phyloP scores from a whole-genome alignment of 2,888 invertebrate species.

The Proisotoma minuta region DNA sequence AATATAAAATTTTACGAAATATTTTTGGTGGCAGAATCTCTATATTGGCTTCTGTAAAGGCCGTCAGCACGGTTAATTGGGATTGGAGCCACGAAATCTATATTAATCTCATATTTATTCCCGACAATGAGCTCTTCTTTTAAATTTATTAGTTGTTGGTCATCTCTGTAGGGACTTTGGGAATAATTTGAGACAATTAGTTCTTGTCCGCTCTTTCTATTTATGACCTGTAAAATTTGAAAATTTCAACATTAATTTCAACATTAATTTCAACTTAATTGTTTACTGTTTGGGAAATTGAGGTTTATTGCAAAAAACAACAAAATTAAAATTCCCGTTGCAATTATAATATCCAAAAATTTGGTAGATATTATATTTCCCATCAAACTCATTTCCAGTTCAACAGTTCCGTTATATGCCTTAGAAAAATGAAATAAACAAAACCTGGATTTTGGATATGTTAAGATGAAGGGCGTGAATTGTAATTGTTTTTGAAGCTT shows the following conservation, averaged over 20 bases:
- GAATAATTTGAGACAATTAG: constrained; percentile 25
- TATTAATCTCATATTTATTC: constrained; percentile 32
- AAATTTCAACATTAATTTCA: too few species aligned
- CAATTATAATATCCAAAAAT: too few species aligned
- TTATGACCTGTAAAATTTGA: constrained; percentile 23
- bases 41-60: constrained; percentile 39
- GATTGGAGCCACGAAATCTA: constrained; percentile 33
- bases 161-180: constrained; percentile 18
- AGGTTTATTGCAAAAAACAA: too few species aligned
- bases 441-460: neutral
- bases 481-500: constrained; percentile 23
- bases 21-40: constrained; percentile 18
- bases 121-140: constrained; percentile 28
- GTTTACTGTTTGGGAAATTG: too few species aligned
- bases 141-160: constrained; percentile 32
- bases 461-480: constrained; percentile 24
- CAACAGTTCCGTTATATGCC: too few species aligned
- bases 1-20: neutral
- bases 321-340: too few species aligned
- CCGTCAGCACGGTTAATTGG: constrained; percentile 34
- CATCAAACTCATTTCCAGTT: too few species aligned
- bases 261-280: too few species aligned
- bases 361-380: too few species aligned
- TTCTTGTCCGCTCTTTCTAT: constrained; percentile 25
- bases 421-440: too few species aligned